A percentile compares a stretch with the other conserved stretches of the same genome.
Conservation (phyloP, 35 echinoderm and acorn worm genomes). For the Ptychodera flava region DNA sequence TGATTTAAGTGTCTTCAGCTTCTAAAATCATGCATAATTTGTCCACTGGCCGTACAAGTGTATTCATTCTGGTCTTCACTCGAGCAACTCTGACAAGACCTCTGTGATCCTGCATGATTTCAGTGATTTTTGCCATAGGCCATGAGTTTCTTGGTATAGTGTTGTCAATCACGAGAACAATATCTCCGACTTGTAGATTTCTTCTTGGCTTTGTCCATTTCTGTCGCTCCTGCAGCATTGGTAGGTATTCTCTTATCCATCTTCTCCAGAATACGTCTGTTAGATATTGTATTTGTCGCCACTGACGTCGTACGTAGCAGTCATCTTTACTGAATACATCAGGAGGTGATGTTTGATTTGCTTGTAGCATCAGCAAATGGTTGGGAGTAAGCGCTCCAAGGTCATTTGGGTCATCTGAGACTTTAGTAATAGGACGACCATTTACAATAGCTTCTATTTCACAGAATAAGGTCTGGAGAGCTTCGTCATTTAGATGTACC, state of each 20-base stretch:
- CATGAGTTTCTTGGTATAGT: neutral
- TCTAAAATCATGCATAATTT: slow-evolving; percentile 32
- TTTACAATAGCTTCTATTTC: slow-evolving; percentile 32
- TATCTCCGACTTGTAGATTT: slow-evolving; percentile 29
- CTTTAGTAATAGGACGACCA: slow-evolving; percentile 14
- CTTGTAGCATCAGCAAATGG: slow-evolving; percentile 44
- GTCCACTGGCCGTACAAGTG: slow-evolving; percentile 16
- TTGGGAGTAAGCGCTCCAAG: slow-evolving; percentile 30
- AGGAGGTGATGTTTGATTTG: slow-evolving; percentile 23
- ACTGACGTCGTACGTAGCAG: slow-evolving; percentile 14
- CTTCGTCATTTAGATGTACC: slow-evolving; percentile 42
- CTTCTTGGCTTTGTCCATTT: slow-evolving; percentile 25
- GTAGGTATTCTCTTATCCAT: slow-evolving; percentile 50
- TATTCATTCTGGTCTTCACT: slow-evolving; percentile 14
- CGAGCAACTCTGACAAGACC: slow-evolving; percentile 9
- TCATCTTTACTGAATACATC: slow-evolving; percentile 25
- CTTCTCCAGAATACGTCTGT: slow-evolving; percentile 45
- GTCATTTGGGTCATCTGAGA: slow-evolving; percentile 15
- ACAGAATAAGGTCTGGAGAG: slow-evolving; percentile 39
- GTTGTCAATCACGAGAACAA: slow-evolving; percentile 45
- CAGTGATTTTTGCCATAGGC: neutral
- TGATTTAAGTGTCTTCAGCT: no score
- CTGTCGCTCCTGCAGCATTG: slow-evolving; percentile 20
- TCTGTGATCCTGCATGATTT: neutral
- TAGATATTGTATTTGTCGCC: slow-evolving; percentile 49